A percentile compares a stretch with the other conserved stretches of the same genome.
These are phyloP conservation scores for Lasioglossum figueresi DNA, from an alignment of 2,888 invertebrate species.

Conservation along the genomic window DNA sequence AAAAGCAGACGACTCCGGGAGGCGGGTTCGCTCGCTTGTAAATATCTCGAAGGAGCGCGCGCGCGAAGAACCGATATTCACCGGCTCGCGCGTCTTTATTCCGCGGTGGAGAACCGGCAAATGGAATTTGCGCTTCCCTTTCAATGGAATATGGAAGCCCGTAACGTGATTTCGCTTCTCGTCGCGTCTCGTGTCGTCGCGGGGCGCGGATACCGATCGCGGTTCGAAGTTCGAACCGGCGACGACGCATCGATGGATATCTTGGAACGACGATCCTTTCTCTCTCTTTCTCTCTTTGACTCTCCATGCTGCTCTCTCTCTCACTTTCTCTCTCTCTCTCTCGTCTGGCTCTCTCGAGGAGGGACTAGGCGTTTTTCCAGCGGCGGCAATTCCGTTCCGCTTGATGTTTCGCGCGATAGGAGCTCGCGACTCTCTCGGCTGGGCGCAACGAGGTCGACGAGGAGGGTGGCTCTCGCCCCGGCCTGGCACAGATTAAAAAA, in stretches of 20 bases:
- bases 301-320: no score
- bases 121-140: constrained; percentile 60
- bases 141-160: constrained; percentile 54
- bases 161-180: constrained; percentile 58
- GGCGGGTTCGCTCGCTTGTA: constrained; percentile 16
- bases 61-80: constrained; percentile 19
- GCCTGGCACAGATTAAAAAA: constrained; percentile 12
- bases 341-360: neutral
- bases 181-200: constrained; percentile 35
- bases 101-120: constrained; percentile 31
- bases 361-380: neutral
- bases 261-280: constrained; percentile 39
- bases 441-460: constrained; percentile 11
- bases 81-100: constrained; percentile 36
- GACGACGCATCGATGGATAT: constrained; percentile 42
- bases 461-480: constrained; percentile 16
- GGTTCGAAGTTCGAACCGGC: constrained; percentile 40
- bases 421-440: constrained; percentile 6
- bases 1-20: neutral
- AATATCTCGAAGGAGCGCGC: constrained; percentile 30
- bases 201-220: constrained; percentile 21
- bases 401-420: constrained; percentile 1
- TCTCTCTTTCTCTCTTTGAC: neutral
- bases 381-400: constrained; percentile 1
- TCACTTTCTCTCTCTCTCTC: neutral